Conservation (phyloP, 30 jellyfish, hydroid and myxozoan species). For the Mastigias papua region DNA sequence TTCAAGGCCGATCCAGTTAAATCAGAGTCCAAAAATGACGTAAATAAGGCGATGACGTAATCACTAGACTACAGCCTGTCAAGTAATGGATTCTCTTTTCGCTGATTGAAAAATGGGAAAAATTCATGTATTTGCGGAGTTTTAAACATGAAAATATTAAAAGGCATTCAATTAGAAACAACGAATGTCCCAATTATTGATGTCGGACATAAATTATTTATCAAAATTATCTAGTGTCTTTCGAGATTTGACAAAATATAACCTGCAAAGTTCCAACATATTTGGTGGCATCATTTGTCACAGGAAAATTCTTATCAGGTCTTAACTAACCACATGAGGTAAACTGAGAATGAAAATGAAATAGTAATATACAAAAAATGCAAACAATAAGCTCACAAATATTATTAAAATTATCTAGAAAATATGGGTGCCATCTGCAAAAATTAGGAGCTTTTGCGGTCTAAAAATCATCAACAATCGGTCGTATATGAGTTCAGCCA, state of each 20-base stretch:
- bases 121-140: neutral
- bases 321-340: too few relatives aligned
- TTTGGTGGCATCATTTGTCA: neutral
- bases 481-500: neutral
- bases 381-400: neutral
- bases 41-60: too few relatives aligned
- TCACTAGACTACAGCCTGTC: too few relatives aligned
- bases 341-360: too few relatives aligned
- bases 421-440: neutral
- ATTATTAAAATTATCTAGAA: neutral
- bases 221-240: neutral
- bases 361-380: too few relatives aligned
- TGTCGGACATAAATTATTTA: neutral
- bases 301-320: too few relatives aligned
- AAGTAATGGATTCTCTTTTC: too few relatives aligned
- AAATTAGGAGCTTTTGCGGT: neutral
- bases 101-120: neutral
- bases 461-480: neutral
- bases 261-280: neutral
- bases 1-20: too few relatives aligned
- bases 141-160: too few relatives aligned
- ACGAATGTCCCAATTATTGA: neutral
- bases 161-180: neutral
- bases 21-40: too few relatives aligned
- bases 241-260: neutral